Base-by-base conservation (phyloP, 2,797 vertebrate genomes). In the Lithobates sylvaticus region DNA sequence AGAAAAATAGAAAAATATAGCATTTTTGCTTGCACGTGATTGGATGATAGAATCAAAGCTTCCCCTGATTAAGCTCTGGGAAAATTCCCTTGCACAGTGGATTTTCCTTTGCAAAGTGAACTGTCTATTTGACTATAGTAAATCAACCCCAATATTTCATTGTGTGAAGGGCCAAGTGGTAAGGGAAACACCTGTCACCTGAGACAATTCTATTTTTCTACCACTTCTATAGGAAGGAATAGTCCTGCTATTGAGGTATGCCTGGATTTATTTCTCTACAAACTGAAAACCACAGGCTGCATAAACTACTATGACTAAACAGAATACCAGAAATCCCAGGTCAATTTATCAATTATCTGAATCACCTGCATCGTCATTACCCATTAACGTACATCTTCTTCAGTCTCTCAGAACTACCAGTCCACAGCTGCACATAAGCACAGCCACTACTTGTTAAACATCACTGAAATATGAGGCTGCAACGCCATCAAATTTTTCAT, bases 341-440 rank as follows among this genome's bases (percentile, higher is more conserved):
- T 54, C 68, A 70, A 44, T 50, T 2, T 10, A 67, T 80, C 16
- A 32, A 23, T 34, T n/a, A 67, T 32, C 27, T 81, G 36, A 54
- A 32, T 23, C 64, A 80, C 65, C 67, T 54, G 12, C 44, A 58
- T 2, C 12, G 3, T 81, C 10, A 67, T 71, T 54, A 0, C 12
- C 26, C 67, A 80, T 26, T 34, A 54, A 21, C 27, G 18, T 39
- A 15, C 18, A 15, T 32, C 68, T 69, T 70, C 78, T 80, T 16
- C 27, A 54, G 29, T n/a, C 44, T 32, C 29, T 36, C 68, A 6
- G 50, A 72, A 42, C 69, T 47, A 15, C 68, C 72, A 72, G 50
- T 61, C 79, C 73, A 61, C 68, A 81, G 47, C 47, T 81, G 68
- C 10, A 47, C 47, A 21, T 44, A 71, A 29, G 70, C 34, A 26